These are phyloP conservation scores for Gortyna flavago DNA, from an alignment of 2,888 invertebrate species.

Conservation along the genomic window DNA sequence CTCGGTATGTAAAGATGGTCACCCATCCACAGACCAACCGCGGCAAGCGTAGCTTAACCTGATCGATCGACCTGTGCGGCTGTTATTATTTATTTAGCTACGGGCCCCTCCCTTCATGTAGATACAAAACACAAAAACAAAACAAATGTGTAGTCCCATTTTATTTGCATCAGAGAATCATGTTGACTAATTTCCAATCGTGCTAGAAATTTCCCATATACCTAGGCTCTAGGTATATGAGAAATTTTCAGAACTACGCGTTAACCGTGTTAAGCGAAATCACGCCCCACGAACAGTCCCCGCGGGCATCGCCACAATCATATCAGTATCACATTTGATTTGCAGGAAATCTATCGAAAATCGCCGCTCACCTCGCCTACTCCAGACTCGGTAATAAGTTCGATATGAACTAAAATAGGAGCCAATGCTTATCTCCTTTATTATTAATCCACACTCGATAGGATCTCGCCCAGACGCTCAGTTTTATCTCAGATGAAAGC, in stretches of 20 bases:
- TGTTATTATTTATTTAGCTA: no score
- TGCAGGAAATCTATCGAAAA: constrained; percentile 47
- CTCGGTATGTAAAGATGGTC: no score
- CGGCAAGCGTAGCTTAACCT: no score
- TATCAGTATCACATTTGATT: constrained; percentile 48
- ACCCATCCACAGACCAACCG: no score
- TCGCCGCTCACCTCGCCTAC: constrained; percentile 27
- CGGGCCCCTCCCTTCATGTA: not conserved
- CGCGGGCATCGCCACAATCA: constrained; percentile 41
- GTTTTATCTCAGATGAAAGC: constrained; percentile 84
- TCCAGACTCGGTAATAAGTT: constrained; percentile 48
- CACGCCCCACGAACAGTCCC: constrained; percentile 38
- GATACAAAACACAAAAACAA: not conserved
- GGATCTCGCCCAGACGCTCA: constrained; percentile 80
- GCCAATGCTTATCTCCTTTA: constrained; percentile 72
- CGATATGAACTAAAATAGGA: constrained; percentile 50
- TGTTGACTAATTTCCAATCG: not conserved
- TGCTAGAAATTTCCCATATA: no score
- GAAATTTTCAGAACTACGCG: constrained; percentile 15
- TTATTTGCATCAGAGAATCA: not conserved
- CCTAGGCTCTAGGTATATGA: constrained; percentile 22
- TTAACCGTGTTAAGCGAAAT: constrained; percentile 37
- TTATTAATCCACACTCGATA: constrained; percentile 83
- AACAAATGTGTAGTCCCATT: not conserved
- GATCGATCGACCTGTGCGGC: no score